Base-by-base conservation (phyloP, 2,888 invertebrate genomes). In the Ernsta delagoae region DNA sequence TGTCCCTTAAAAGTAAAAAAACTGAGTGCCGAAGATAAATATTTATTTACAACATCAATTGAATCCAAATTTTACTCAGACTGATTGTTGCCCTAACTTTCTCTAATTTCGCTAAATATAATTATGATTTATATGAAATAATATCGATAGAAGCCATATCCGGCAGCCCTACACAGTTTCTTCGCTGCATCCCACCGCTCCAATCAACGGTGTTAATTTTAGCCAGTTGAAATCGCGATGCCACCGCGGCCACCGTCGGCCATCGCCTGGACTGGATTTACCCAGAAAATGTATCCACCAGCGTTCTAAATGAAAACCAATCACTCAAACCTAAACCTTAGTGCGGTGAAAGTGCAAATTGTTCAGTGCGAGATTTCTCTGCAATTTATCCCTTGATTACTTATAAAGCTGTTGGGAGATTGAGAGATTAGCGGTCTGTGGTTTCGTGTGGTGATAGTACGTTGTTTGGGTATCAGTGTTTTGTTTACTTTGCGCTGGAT, bases 141-240 rank as follows among this genome's bases (percentile, higher is more conserved):
- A 24, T 24, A 24, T 24, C 24, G 12, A 12, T 48, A 12, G n/a
- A 16, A 16, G 12, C 12, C 50, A 50, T 11, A 50, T 50, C 12
- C 7, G 65, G 69, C 73, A 75, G 67, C 75, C 75, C 76, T 71
- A 68, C 62, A 73, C 34, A 43, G 36, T 61, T 67, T 65, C 64
- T 61, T 70, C 75, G 70, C 74, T 78, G 78, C 80, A 80, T 75
- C 78, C 77, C 75, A 75, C 74, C 79, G 77, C 76, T 81, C 75
- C 82, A 79, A 81, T 82, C 88, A 84, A 83, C 83, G 79, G 79
- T 78, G 82, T 86, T 90, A 91, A 89, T 81, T 87, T 89, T 92
- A 92, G 90, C 89, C 92, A 93, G 92, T 92, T 80, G 81, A 85
- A 87, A 87, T 84, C 89, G 85, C 87, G 92, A 85, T 87, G 88